These are phyloP conservation scores for Spodoptera picta DNA, from an alignment of 2,888 invertebrate species.

Conservation along the genomic window DNA sequence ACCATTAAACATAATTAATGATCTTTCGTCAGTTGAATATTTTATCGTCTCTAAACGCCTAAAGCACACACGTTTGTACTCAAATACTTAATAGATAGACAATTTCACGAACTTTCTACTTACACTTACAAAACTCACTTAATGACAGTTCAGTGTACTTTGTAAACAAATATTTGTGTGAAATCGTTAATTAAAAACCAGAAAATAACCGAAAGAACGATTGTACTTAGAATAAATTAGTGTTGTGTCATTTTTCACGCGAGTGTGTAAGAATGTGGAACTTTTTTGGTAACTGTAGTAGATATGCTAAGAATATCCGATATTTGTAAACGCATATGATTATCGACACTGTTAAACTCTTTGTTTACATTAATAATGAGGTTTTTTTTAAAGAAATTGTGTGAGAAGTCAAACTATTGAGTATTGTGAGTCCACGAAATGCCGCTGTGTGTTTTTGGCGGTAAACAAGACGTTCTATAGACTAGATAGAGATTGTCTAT, in stretches of 20 bases:
- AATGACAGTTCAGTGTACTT: conserved; percentile 69
- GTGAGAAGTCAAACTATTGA: conserved; percentile 13
- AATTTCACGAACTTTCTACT: conserved; percentile 30
- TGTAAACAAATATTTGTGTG: conserved; percentile 74
- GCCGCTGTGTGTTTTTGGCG: conserved; percentile 19
- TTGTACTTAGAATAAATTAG: conserved; percentile 84
- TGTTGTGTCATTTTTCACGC: conserved; percentile 80
- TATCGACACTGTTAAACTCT: conserved; percentile 38
- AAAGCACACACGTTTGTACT: conserved; percentile 16
- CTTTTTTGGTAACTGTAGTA: conserved; percentile 64
- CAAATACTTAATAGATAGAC: conserved; percentile 9
- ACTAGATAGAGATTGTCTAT: too few relatives aligned
- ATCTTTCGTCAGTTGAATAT: neutral
- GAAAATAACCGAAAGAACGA: conserved; percentile 72
- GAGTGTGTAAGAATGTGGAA: conserved; percentile 75
- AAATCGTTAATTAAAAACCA: conserved; percentile 81
- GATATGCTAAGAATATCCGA: conserved; percentile 64
- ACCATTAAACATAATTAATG: neutral
- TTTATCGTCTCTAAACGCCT: conserved; percentile 15
- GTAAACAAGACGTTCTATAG: conserved; percentile 11
- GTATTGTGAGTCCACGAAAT: conserved; percentile 6
- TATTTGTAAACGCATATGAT: conserved; percentile 70
- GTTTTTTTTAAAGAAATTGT: conserved; percentile 42
- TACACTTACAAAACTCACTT: conserved; percentile 5
- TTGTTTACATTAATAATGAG: conserved; percentile 52